Conservation (phyloP, 2,797 vertebrate species). For the Epinephelus coioides region DNA sequence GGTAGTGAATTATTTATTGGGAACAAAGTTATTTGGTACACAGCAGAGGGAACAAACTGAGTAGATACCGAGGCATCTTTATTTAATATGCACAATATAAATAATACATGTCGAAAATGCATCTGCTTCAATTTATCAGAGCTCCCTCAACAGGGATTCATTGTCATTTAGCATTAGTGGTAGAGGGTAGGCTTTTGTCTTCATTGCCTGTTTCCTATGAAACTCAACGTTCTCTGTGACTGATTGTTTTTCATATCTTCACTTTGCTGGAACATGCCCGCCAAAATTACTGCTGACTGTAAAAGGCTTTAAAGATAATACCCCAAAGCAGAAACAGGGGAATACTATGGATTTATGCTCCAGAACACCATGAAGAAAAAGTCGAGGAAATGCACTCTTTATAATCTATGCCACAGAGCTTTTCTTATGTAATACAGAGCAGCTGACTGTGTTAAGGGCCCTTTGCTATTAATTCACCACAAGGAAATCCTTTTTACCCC, state of each 20-base stretch:
- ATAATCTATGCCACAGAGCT: constrained; percentile 51
- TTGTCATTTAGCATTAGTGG: constrained; percentile 80
- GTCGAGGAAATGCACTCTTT: constrained; percentile 59
- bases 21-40: constrained; percentile 88
- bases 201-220: constrained; percentile 70
- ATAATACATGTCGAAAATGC: constrained; percentile 85
- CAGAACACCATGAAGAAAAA: constrained; percentile 61
- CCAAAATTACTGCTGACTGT: constrained; percentile 67
- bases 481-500: constrained; percentile 49
- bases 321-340: constrained; percentile 66
- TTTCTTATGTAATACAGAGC: constrained; percentile 46
- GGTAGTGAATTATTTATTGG: constrained; percentile 86
- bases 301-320: constrained; percentile 74
- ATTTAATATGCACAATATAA: constrained; percentile 85
- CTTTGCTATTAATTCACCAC: constrained; percentile 52
- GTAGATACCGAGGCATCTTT: constrained; percentile 83
- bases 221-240: constrained; percentile 63
- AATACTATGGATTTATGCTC: constrained; percentile 72
- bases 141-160: constrained; percentile 76
- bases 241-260: constrained; percentile 75
- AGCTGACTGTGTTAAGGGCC: constrained; percentile 46
- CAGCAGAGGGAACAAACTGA: constrained; percentile 84
- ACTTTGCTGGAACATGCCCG: constrained; percentile 69
- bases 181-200: constrained; percentile 71
- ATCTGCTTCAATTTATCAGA: constrained; percentile 85